Evolutionary conservation across 2,113 vertebrate genomes (phyloP).

Genomic region (Chunga burmeisteri): DNA sequence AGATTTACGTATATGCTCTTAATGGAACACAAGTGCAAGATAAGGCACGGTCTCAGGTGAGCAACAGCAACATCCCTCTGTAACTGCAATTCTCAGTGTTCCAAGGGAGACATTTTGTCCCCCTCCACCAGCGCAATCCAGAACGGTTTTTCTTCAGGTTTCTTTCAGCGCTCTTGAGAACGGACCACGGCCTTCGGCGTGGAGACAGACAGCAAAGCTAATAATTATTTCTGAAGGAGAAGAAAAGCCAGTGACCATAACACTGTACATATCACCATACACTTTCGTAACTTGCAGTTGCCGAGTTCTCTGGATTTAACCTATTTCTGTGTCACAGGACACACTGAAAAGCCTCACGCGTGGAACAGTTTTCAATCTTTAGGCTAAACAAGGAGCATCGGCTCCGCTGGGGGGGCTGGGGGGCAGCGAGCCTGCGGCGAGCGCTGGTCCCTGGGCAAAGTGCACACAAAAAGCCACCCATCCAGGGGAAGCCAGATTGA

Average conservation of each 20-base stretch:
- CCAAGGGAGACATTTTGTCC: not conserved
- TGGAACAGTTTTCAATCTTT: rapidly evolving
- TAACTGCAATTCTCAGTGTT: not conserved
- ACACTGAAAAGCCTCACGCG: rapidly evolving
- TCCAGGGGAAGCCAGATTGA: not conserved
- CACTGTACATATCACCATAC: rapidly evolving
- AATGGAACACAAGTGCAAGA: not conserved
- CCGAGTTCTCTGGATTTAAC: not conserved
- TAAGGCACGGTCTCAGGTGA: not conserved
- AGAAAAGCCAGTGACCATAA: not conserved
- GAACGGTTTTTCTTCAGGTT: not conserved
- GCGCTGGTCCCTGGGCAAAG: not conserved
- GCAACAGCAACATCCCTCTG: rapidly evolving
- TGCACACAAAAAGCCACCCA: not conserved
- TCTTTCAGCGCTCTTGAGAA: rapidly evolving
- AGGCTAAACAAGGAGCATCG: rapidly evolving
- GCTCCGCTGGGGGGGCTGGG: not conserved
- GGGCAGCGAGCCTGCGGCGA: rapidly evolving
- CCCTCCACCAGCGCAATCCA: not conserved
- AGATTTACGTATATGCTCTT: not conserved
- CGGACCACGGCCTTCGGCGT: rapidly evolving
- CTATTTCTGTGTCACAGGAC: rapidly evolving
- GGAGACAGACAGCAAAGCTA: not conserved
- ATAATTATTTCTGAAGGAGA: not conserved
- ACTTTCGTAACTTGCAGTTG: rapidly evolving